A percentile compares a stretch with the other conserved stretches of the same genome.
phyloP scores from a whole-genome alignment of 2,797 vertebrate genomes.

The Sebastes nivosus region DNA sequence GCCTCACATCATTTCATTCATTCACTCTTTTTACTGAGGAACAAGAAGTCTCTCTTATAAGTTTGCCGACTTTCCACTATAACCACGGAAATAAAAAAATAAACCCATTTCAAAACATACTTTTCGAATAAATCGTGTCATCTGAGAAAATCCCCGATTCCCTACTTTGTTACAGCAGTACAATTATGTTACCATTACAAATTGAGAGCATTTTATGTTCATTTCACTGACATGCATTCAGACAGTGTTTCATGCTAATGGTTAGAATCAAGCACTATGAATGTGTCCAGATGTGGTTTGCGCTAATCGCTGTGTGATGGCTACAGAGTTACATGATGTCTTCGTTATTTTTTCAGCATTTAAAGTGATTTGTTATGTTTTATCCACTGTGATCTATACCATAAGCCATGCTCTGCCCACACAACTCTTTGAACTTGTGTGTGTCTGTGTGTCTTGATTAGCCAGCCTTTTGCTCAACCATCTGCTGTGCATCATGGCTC shows the following conservation, averaged over 20 bases:
- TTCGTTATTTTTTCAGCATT: conserved; percentile 33
- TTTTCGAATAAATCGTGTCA: neutral
- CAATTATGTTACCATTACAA: neutral
- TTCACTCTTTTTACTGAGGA: neutral
- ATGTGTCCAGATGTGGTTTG: conserved; percentile 36
- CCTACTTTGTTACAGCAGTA: neutral
- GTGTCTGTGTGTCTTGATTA: conserved; percentile 87
- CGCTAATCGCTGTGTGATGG: conserved; percentile 28
- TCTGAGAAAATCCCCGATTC: neutral
- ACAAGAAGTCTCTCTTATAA: neutral
- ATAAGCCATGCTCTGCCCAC: conserved; percentile 20
- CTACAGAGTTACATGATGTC: conserved; percentile 39
- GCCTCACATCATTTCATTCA: neutral
- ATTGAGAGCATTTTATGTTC: neutral
- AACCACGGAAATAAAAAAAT: neutral
- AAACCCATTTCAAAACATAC: neutral
- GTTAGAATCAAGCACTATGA: neutral
- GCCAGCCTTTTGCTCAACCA: conserved; percentile 79
- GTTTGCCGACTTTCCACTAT: neutral
- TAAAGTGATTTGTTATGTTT: conserved; percentile 47
- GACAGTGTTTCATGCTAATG: neutral
- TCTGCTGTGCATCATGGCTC: conserved; percentile 88
- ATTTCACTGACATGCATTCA: conserved; percentile 5
- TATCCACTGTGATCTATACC: conserved; percentile 19
- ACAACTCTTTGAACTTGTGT: conserved; percentile 64